Base-by-base conservation (phyloP, 2,888 invertebrate species). In the Drosophila recens region DNA sequence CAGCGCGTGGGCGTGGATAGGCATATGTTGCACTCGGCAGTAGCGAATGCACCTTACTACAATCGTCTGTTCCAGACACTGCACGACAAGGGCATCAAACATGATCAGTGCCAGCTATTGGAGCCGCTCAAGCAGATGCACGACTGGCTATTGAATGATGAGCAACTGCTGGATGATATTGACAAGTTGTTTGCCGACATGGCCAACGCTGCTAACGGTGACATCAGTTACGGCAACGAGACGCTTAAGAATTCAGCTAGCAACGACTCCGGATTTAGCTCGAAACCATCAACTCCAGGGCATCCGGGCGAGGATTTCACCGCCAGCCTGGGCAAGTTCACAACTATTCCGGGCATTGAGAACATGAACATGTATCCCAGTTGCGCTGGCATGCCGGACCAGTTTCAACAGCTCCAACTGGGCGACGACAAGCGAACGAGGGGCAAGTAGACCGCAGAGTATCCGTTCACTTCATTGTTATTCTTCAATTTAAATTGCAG, bases 31-130 rank as follows among this genome's bases (percentile, higher is more conserved):
- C 94, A 94, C 79, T 95, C 95, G 79, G 94, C 94, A 0, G 93
- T 94, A 1, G 93, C 94, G 82, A 94, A 95, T 85, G 94, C 94
- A 0, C 94, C 94, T 0, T 93, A 94, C 36, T 95, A 95, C 75
- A 94, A 95, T 69, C 94, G 94, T 76, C 90, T 95, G 4, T 93
- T 95, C 65, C 94, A 93, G 66, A 93, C 94, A 70, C 90, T 95
- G 30, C 93, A 92, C 48, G 94, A 94, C 43, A 92, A 94, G 59
- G 94, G 94, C 71, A 93, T 94, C 72, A 92, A 94, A 1, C 93
- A 94, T 23, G 91, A 92, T 4, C 93, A 93, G 79, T 95, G 95
- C 80, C 93, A 94, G 17, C 93, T 94, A 63, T 84, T 95, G 51
- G 93, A 93, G 68, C 95, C 95, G 1, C 93, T 95, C 10, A 94